A percentile compares a stretch with the other conserved stretches of the same genome.
Evolutionary conservation across 2,113 vertebrate genomes (phyloP).

Genomic region (Mormyrus lacerda): DNA sequence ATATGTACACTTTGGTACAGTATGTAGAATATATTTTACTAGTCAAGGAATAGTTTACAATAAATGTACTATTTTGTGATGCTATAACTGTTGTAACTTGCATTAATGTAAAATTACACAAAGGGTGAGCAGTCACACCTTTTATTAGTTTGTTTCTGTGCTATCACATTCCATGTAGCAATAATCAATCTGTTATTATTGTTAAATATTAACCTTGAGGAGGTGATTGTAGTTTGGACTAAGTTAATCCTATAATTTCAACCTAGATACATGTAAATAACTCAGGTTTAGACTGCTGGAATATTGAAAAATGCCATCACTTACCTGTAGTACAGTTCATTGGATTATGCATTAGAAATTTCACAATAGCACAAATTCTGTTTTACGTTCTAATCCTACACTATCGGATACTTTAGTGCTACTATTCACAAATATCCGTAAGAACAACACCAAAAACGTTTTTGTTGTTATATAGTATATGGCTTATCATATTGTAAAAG

Average conservation of each 20-base stretch:
- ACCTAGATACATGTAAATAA: constrained; percentile 18
- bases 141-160: neutral
- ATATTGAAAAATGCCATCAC: neutral
- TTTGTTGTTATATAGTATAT: neutral
- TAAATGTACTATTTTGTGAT: neutral
- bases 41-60: neutral
- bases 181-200: constrained; percentile 20
- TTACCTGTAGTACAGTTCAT: neutral
- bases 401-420: neutral
- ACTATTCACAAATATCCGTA: neutral
- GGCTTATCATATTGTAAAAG: neutral
- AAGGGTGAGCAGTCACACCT: constrained; percentile 16
- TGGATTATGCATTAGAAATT: neutral
- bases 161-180: constrained; percentile 18
- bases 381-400: neutral
- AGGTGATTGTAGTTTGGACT: constrained; percentile 25
- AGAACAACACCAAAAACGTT: neutral
- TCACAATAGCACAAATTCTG: neutral
- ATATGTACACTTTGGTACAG: neutral
- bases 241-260: constrained; percentile 18
- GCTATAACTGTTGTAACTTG: neutral
- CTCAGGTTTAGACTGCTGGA: neutral
- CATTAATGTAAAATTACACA: neutral
- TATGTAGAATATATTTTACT: neutral
- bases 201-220: constrained; percentile 46